Evolutionary conservation across 2,113 vertebrate species (phyloP), one percentile per base, ranked within the genome.

Genomic region (Alexandromys fortis): DNA sequence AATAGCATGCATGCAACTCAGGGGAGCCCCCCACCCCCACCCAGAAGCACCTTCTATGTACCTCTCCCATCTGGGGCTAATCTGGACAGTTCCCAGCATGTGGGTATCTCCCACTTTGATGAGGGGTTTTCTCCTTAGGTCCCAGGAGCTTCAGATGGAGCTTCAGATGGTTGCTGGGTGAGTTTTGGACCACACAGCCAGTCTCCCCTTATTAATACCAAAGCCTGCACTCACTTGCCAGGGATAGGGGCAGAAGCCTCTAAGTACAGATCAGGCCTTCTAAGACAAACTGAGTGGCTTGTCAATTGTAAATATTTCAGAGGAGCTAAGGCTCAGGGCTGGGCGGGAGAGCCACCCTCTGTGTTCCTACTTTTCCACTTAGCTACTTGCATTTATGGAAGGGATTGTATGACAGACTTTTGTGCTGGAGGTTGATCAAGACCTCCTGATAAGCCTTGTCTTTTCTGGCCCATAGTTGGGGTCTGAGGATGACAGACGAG

Each of bases 371-470:
- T 42, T 47, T 45, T 47, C 42, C 61, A 86, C 42, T 12, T 47
- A 86, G 82, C 61, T 47, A 63, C 38, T 86, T 47, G 61, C 28
- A 86, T 70, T 49, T 33, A 33, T 2, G 10, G 45, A 30, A 73
- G 35, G 16, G 73, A 49, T 35, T 68, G 68, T 55, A 26, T 47
- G 86, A 82, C 68, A 89, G n/a, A 94, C 94, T 33, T 86, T 42
- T 55, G 52, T 14, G 30, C 22, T 73, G 35, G 73, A 73, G 67
- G 82, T 42, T 42, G 65, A 75, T n/a, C 19, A 33, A 38, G 67
- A 47, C 67, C 68, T 77, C 73, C 72, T 85, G n/a, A 78, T n/a
- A 77, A 42, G 86, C 42, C 42, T 92, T 75, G 21, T 93, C 87
- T 58, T 86, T 92, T 45, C 61, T 33, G n/a, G 67, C 49, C 1